Evolutionary conservation across 2,113 vertebrate genomes (phyloP).

Genomic region (Benitochromis conjunctus): DNA sequence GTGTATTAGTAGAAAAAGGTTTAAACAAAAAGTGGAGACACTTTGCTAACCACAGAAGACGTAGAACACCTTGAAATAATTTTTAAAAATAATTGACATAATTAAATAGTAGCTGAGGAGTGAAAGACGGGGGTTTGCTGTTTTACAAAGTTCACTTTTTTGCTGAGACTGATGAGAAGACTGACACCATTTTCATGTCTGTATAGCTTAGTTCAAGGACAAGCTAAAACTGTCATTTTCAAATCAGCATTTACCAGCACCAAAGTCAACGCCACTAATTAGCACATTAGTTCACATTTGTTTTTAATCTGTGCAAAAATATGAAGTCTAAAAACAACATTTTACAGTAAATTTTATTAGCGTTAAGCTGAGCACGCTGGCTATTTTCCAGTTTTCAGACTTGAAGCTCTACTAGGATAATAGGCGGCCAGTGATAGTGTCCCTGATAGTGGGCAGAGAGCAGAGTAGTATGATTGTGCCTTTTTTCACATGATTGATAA

Average conservation of each 20-base stretch:
- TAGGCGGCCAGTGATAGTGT: neutral
- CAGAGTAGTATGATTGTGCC: neutral
- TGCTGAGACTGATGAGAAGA: neutral
- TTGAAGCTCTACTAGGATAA: neutral
- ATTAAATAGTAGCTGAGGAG: neutral
- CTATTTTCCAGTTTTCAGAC: neutral
- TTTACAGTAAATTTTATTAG: neutral
- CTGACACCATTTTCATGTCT: neutral
- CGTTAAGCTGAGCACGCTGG: neutral
- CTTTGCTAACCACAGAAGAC: slow-evolving; percentile 70
- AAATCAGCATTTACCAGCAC: neutral
- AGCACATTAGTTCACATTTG: neutral
- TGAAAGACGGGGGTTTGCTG: rapidly evolving
- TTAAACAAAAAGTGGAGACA: slow-evolving; percentile 33
- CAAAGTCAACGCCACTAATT: neutral
- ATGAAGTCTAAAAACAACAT: neutral
- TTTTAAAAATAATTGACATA: neutral
- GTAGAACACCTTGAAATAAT: neutral
- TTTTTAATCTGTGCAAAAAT: neutral
- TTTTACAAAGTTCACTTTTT: neutral
- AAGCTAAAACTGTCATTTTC: neutral
- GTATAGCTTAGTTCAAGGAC: neutral
- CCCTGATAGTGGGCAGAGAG: neutral
- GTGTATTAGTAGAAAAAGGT: slow-evolving; percentile 37
- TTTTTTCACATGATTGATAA: neutral